phyloP scores from a whole-genome alignment of 2,797 vertebrate genomes.

The Etheostoma nigrum region DNA sequence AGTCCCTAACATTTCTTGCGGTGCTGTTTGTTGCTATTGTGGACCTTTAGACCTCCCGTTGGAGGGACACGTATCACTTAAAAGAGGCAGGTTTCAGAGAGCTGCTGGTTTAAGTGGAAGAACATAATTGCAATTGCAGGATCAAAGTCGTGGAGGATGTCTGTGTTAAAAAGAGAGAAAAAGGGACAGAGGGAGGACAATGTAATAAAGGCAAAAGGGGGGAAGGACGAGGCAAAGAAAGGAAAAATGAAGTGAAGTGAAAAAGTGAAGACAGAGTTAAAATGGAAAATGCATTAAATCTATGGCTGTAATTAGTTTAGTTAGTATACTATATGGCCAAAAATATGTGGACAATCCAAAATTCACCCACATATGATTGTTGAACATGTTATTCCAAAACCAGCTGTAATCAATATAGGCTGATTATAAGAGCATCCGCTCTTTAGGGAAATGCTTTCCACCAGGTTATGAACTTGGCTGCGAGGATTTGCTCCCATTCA shows the following conservation, averaged over 20 bases:
- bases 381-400: neutral
- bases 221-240: neutral
- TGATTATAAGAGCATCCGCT: neutral
- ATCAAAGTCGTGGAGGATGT: constrained; percentile 51
- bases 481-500: neutral
- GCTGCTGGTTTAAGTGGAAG: constrained; percentile 42
- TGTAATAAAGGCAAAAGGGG: constrained; percentile 9
- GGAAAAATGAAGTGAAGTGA: too few species aligned
- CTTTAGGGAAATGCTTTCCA: neutral
- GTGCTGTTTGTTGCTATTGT: constrained; percentile 25
- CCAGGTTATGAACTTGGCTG: neutral
- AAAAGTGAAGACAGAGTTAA: constrained; percentile 6
- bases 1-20: neutral
- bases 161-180: constrained; percentile 40
- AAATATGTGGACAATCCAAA: neutral
- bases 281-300: constrained; percentile 9
- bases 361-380: neutral
- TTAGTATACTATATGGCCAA: neutral
- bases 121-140: constrained; percentile 37
- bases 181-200: constrained; percentile 21
- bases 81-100: constrained; percentile 49
- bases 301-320: neutral
- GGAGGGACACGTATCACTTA: constrained; percentile 24
- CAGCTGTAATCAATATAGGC: neutral
- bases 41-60: constrained; percentile 18